Evolutionary conservation across 2,797 vertebrate species (phyloP).

Genomic region (Jordanella pulchra): DNA sequence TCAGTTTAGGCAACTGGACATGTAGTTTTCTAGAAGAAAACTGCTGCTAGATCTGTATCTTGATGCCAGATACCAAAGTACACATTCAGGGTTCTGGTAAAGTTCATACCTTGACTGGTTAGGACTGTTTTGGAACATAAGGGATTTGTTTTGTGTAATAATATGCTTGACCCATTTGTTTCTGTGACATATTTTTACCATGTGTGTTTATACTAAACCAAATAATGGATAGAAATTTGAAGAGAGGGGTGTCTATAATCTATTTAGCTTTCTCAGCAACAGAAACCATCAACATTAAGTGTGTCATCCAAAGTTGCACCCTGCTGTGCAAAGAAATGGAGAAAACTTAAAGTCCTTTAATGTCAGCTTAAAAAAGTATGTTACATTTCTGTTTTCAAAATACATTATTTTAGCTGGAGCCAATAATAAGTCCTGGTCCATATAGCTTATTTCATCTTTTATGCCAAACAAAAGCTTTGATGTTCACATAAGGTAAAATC

Average conservation of each 20-base stretch:
- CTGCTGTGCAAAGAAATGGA: not conserved
- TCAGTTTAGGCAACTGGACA: too few relatives aligned
- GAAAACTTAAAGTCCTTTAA: not conserved
- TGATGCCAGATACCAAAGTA: not conserved
- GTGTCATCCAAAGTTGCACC: not conserved
- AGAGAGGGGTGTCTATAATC: not conserved
- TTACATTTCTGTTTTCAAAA: not conserved
- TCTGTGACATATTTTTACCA: not conserved
- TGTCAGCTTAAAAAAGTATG: not conserved
- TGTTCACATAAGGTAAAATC: not conserved
- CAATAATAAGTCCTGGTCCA: not conserved
- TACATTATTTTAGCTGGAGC: not conserved
- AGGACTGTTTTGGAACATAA: not conserved
- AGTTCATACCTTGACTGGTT: not conserved
- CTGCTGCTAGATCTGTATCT: not conserved
- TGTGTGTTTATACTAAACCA: not conserved
- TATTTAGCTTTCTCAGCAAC: not conserved
- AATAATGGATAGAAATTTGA: not conserved
- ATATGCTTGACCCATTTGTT: not conserved
- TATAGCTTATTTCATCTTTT: not conserved
- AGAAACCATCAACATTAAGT: slow-evolving; percentile 4
- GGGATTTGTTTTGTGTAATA: not conserved
- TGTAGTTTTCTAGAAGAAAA: too few relatives aligned
- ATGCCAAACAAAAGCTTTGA: not conserved
- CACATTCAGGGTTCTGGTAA: not conserved